phyloP scores from a whole-genome alignment of 2,888 invertebrate genomes.

The Isotomurus palustris region DNA sequence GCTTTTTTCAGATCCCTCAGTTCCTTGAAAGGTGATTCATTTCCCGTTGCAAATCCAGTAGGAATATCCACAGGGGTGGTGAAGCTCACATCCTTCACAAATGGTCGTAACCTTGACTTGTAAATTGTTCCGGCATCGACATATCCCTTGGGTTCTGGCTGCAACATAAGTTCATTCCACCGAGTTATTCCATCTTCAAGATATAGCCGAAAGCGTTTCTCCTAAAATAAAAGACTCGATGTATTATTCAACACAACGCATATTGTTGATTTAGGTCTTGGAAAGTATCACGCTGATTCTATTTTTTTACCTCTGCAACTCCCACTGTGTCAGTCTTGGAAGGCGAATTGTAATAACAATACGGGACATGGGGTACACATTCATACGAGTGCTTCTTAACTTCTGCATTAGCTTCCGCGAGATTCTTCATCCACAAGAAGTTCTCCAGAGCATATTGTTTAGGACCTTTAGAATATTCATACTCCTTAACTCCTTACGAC shows the following conservation, averaged over 20 bases:
- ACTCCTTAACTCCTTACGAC: background rate
- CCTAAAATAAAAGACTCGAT: constrained; percentile 16
- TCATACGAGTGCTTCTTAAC: constrained; percentile 18
- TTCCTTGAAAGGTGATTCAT: constrained; percentile 38
- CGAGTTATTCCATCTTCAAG: constrained; percentile 36
- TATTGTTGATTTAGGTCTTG: background rate
- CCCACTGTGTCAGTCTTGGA: constrained; percentile 3
- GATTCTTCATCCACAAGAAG: constrained; percentile 28
- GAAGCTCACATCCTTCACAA: constrained; percentile 34
- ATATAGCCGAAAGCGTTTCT: constrained; percentile 24
- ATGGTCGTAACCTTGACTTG: constrained; percentile 29
- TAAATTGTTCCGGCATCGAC: constrained; percentile 27
- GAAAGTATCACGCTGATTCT: background rate
- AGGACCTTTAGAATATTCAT: constrained; percentile 22
- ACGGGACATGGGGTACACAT: constrained; percentile 22
- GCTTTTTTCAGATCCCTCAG: constrained; percentile 32
- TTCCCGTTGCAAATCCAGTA: constrained; percentile 26
- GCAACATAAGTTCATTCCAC: constrained; percentile 36
- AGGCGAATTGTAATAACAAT: background rate
- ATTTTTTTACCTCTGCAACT: background rate
- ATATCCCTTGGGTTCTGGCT: constrained; percentile 26
- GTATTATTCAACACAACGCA: background rate
- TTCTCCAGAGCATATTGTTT: constrained; percentile 27
- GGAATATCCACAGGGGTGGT: constrained; percentile 28
- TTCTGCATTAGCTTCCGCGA: constrained; percentile 24